Evolutionary conservation across 2,113 vertebrate genomes (phyloP).

Genomic region (Rhipidura dahli): DNA sequence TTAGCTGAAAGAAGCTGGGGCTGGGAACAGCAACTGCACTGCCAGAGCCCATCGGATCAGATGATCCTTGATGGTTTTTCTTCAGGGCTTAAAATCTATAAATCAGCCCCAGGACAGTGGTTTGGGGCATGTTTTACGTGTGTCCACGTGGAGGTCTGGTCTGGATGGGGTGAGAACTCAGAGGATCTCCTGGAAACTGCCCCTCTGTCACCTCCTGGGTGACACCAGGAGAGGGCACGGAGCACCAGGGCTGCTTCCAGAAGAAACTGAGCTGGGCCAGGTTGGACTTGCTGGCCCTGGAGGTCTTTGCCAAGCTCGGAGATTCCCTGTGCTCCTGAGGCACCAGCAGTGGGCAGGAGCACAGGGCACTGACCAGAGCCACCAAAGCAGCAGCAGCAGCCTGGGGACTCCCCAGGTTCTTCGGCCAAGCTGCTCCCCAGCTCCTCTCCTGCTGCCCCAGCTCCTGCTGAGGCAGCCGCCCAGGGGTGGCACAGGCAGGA

Average conservation of each 20-base stretch:
- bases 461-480: neutral
- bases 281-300: too few species aligned
- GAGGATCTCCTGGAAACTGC: neutral
- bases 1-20: neutral
- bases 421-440: neutral
- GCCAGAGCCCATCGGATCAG: neutral
- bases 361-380: neutral
- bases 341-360: neutral
- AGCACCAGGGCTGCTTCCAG: neutral
- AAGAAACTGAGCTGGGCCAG: neutral
- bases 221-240: neutral
- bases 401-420: neutral
- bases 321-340: neutral
- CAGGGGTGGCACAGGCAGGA: neutral
- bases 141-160: too few species aligned
- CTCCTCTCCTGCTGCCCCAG: neutral
- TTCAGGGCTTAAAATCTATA: neutral
- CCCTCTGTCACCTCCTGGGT: neutral
- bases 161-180: neutral
- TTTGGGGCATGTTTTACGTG: fast-evolving
- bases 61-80: neutral
- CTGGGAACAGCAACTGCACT: neutral
- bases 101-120: neutral
- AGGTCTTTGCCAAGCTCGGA: neutral
- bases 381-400: neutral